Base-by-base conservation (phyloP, 2,113 vertebrate genomes). In the Puma concolor region DNA sequence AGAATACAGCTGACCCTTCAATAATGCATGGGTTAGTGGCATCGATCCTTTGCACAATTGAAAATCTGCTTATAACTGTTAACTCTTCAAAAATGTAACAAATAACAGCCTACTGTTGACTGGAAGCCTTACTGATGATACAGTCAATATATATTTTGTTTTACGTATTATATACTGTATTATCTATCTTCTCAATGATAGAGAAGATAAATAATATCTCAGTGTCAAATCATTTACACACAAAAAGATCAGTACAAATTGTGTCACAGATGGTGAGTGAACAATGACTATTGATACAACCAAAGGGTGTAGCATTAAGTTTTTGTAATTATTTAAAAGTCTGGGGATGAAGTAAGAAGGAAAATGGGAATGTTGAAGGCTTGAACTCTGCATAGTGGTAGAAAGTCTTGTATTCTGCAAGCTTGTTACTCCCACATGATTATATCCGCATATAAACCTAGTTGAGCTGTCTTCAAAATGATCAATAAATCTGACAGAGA, bases 401-500 rank as follows among this genome's bases (percentile, higher is more conserved):
- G 41, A 85, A 86, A 80, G 44, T 71, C n/a, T 44, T 29, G 4
- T 27, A 38, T 63, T 85, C n/a, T 14, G n/a, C n/a, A 19, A 33
- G n/a, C 48, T 13, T 27, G 54, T 60, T 83, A 52, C 44, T 83
- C 60, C 63, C 25, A 48, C 17, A 23, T 54, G 63, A 88, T 81
- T 97, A 44, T 31, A 79, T 36, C 44, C 38, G n/a, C 60, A 54
- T 33, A 71, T 14, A 88, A 89, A 88, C 41, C 63, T 89, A 71
- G 54, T 60, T 93, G 86, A 95, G 23, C 54, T 83, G 67, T 87
- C 89, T 95, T 96, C 50, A 69, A 88, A 94, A 76, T 86, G 74
- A 95, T 97, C 96, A 82, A 97, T 97, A 95, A 38, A 97, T 90
- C 76, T 77, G 96, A 95, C 80, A 72, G 80, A 95, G 92, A 95